Evolutionary conservation across 2,888 invertebrate genomes (phyloP), one percentile per base, ranked within the genome.

Genomic region (Eledone cirrhosa): DNA sequence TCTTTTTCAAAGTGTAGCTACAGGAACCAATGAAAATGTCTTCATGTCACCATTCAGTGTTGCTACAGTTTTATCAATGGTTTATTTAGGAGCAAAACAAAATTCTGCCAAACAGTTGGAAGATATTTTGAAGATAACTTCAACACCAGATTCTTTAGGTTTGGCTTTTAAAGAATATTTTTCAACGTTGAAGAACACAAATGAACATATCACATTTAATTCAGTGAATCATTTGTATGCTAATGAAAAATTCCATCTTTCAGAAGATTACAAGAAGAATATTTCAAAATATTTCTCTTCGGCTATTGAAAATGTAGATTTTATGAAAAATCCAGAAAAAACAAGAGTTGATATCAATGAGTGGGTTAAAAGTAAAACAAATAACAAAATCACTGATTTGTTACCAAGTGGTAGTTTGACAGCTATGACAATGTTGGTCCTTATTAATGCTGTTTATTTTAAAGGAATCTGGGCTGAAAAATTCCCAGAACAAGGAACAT

Each of bases 301-400:
- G 11, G 84, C 87, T 53, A 78, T 85, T 22, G 83, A 84, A 83
- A 92, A 83, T 83, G 86, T 88, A 74, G 86, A 89, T 74, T 90
- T 88, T 82, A 80, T 47, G 2, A 78, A 77, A 11, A 81, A 87
- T 63, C 47, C 86, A 0, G 86, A 86, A 1, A 92, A 92, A 0
- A 88, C 91, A 22, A 79, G 87, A 69, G 7, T 48, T 22, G 81
- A 81, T 29, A 96, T 98, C 76, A 98, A 98, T 88, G 85, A 90
- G 53, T 97, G 97, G 95, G 95, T 96, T 65, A 94, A 94, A 87
- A 89, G 93, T 8, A 93, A 95, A 87, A 98, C 98, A 0, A 94
- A 95, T 78, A 91, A 94, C 14, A 95, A 94, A 89, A 97, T 98
- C 79, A 93, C 94, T 84, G 92, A 96, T 85, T 92, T 98, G 2